Evolutionary conservation across 2,797 vertebrate genomes (phyloP).

Genomic region (Lithobates sylvaticus): DNA sequence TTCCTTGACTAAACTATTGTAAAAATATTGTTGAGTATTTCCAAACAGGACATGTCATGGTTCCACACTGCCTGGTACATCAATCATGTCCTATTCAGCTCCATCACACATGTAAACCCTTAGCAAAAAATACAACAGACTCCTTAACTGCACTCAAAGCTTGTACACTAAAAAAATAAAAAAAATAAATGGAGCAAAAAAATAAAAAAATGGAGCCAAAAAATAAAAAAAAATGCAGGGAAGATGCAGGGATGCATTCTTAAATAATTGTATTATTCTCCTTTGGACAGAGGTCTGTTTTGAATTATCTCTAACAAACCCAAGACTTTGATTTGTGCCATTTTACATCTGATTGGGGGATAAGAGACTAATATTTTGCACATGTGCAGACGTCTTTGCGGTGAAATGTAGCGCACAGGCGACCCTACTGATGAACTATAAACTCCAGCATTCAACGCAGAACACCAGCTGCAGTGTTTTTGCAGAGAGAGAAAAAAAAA

Average conservation of each 20-base stretch:
- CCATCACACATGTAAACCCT: background rate
- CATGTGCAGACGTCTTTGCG: constrained; percentile 4
- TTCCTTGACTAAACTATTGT: background rate
- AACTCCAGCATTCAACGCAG: background rate
- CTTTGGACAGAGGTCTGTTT: constrained; percentile 12
- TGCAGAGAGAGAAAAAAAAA: too few relatives aligned
- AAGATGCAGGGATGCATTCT: constrained; percentile 16
- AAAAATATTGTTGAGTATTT: background rate
- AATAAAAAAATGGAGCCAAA: background rate
- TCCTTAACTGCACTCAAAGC: background rate
- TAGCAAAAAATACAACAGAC: background rate
- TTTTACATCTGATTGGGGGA: constrained; percentile 45
- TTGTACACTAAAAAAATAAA: background rate
- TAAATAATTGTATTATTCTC: constrained; percentile 38
- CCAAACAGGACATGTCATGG: background rate
- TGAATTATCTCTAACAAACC: constrained; percentile 46
- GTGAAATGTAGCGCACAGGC: background rate
- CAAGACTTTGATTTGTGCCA: constrained; percentile 30
- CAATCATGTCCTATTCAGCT: constrained; percentile 5
- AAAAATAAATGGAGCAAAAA: background rate
- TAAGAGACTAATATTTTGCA: constrained; percentile 26
- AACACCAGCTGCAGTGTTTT: background rate
- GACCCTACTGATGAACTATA: background rate
- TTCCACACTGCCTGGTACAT: background rate
- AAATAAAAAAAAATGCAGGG: background rate